A percentile compares a stretch with the other conserved stretches of the same genome.
Conservation (phyloP, 2,113 vertebrate genomes). For the Asarcornis scutulata region DNA sequence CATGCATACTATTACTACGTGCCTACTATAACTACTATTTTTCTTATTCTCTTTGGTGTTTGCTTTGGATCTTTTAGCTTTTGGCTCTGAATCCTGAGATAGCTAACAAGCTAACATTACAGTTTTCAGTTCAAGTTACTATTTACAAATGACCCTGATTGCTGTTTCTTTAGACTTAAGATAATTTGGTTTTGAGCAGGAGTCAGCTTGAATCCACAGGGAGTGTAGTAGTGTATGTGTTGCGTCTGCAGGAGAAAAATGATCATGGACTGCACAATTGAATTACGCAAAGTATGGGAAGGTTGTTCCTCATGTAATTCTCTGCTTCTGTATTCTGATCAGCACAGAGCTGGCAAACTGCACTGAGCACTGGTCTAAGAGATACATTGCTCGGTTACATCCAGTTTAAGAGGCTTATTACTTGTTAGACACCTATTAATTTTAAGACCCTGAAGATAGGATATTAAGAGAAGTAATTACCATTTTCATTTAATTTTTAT, state of each 20-base stretch:
- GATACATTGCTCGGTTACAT: neutral
- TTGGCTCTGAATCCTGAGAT: neutral
- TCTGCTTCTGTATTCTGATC: neutral
- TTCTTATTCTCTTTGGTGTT: neutral
- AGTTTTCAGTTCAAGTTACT: neutral
- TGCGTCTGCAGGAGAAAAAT: neutral
- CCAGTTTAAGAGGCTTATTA: neutral
- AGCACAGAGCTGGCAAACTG: neutral
- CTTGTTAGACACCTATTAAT: neutral
- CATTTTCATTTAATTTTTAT: neutral
- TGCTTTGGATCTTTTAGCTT: neutral
- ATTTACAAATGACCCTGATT: neutral
- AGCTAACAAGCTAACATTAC: neutral
- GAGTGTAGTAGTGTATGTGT: accelerated
- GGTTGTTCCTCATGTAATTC: neutral
- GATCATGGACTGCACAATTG: neutral
- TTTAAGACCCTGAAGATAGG: neutral
- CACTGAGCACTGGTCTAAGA: neutral
- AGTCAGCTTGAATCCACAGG: neutral
- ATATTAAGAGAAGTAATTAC: neutral
- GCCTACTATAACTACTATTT: neutral
- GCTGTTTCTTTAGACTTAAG: neutral
- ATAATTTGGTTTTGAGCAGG: neutral
- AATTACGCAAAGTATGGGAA: neutral
- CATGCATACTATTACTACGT: no score